Evolutionary conservation across 37 sponge, comb jelly and placozoan species (phyloP), one percentile per base, ranked within the genome.

Genomic region (Aplysina aerophoba): DNA sequence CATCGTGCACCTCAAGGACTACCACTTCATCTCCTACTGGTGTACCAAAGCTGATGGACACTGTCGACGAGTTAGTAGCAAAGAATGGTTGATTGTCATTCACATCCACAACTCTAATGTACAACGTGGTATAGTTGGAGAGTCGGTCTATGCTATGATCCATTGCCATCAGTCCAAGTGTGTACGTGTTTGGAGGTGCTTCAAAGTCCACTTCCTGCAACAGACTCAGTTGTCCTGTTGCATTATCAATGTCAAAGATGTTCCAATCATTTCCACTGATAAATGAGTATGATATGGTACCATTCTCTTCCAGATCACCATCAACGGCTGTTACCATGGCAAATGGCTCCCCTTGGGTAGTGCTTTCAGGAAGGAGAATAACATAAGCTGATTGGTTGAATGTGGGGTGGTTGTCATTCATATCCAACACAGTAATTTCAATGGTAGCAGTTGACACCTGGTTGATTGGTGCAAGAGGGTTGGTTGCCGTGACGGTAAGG

Each of bases 61-160:
- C 35, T 8, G 75, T 24, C 31, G 85, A 90, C 0, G 30, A 22
- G 31, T 12, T 21, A 34, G 39, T 62, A 0, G 66, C 69, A 66
- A 94, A 88, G 33, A 41, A 3, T 22, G 96, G 96, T 19, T 73
- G 41, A 71, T 91, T 83, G 59, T 93, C 91, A 86, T 96, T 96
- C 3, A 80, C 57, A 84, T 91, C 93, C 11, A 64, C 4, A 34
- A 96, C 94, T 38, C 58, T 30, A 17, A 94, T 65, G 24, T 83
- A 59, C 0, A 96, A 38, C 12, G 87, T 93, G n/a, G 94, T 88
- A 56, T 84, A 89, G 75, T 85, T 87, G 19, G 71, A 74, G 33
- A 90, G 55, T 5, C 54, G 39, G 12, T 55, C 73, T 4, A 40
- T 22, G 44, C 92, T 89, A 40, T 30, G 17, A 40, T 94, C 95